Base-by-base conservation (phyloP, 2,113 vertebrate genomes). In the Cavia porcellus region DNA sequence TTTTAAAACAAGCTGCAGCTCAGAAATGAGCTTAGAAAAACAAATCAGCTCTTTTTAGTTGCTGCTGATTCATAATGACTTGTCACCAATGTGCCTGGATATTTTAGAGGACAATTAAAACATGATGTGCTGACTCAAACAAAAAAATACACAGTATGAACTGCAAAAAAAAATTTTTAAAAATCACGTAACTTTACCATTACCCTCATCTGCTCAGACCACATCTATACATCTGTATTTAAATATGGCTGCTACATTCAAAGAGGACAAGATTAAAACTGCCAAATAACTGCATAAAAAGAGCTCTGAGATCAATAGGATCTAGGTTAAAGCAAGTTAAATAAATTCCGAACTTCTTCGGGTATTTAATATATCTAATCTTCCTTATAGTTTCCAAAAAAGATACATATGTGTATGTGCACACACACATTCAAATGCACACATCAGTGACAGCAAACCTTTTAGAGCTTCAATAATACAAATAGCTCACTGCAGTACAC, bases 81-180 rank as follows among this genome's bases (percentile, higher is more conserved):
- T 13, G 50, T 86, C n/a, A 50, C 35, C 81, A 59, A 61, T 1
- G 28, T 50, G 50, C 30, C 61, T 2, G 11, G 61, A 32, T 62
- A 81, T 77, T 85, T 85, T 61, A 70, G 74, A 95, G 85, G 50
- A 83, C 50, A 90, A 77, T 45, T 45, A 84, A 94, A 82, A 79
- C 5, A 14, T 19, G 1, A 17, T 15, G 25, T 15, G 30, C 28
- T 85, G 10, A 75, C 22, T 50, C 24, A 70, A 70, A 86, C 20
- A 45, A 77, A 38, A 38, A 97, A 88, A 68, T 55, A 90, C 0
- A 74, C 15, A 72, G 28, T 30, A 11, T 22, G 9, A 79, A 72
- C 1, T 83, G 30, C 1, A 55, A 82, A 94, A 86, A 42, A 52
- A 72, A 88, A 42, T 47, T 38, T 38, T 38, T 66, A 90, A 68